Base-by-base conservation (phyloP, 2,888 invertebrate genomes). In the Agrochola lychnidis region DNA sequence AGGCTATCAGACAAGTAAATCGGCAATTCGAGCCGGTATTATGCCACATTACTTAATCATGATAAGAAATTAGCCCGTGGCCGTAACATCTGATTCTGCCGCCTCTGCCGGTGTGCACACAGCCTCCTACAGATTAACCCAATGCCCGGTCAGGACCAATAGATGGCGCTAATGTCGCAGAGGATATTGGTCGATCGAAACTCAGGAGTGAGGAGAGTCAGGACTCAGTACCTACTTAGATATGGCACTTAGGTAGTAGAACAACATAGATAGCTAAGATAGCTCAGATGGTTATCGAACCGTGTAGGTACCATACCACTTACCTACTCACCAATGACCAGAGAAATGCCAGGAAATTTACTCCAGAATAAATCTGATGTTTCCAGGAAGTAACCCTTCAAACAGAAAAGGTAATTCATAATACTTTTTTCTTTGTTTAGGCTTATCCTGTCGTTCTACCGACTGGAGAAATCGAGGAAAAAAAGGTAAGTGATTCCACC, bases 381-480 rank as follows among this genome's bases (percentile, higher is more conserved):
- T 36, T n/a, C 36, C 51, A 53, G 3, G 6, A 10, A 48, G 4
- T 30, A 45, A 4, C 16, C 30, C 40, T 77, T 66, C 10, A 16
- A 53, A 12, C 22, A 57, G 25, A 68, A 40, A 56, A 30, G 16
- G n/a, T 45, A 1, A 64, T 22, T n/a, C 16, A 36, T 48, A n/a
- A 40, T 14, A 30, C 25, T 22, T 14, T 59, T 51, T 40, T 69
- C 59, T 77, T 80, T 83, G 45, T 75, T 71, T 73, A 93, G 93
- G 87, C 89, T 78, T 81, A 87, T 89, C 78, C 92, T 89, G 74
- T 86, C 79, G 72, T 85, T 85, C 90, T 92, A 76, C 91, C 93
- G 56, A 89, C 84, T 87, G 91, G 89, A 83, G 92, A 92, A 63
- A 74, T 86, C 73, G 94, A 94, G 83, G 94, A 93, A 85, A 93